Base-by-base conservation (phyloP, 2,113 vertebrate species). In the Ammodramus savannarum region DNA sequence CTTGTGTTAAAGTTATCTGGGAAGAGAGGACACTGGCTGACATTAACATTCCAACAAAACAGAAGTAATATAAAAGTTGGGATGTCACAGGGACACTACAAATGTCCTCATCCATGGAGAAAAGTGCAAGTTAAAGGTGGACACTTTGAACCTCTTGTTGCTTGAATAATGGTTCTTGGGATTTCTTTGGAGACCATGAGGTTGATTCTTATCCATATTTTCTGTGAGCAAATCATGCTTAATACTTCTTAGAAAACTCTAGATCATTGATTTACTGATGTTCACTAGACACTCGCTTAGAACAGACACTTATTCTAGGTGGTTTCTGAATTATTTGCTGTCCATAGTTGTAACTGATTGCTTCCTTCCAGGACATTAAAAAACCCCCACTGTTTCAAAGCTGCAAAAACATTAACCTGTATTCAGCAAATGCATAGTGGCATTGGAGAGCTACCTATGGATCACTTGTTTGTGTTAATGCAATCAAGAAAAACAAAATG, bases 111-210 rank as follows among this genome's bases (percentile, higher is more conserved):
- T 22, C 21, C 46, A 32, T 13, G 21, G 26, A 27, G 8, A 89
- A 89, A 89, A 83, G 11, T 29, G 1, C 7, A 46, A 20, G 11
- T 36, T 87, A 79, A 87, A 78, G 38, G 39, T 3, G 6, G 16
- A 62, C 9, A 29, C 4, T 65, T 43, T 86, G 25, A 21, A 59
- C 11, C 9, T 58, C 23, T 3, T 0, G 0, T 21, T 61, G 7
- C 25, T 78, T 36, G 5, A 10, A 41, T 85, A 73, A 43, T 58
- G 88, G 21, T 27, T 69, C 15, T 77, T 84, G 25, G 29, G 21
- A 11, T 55, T 12, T 3, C 27, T 84, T 71, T 48, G 38, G 19
- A 86, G 22, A 68, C 7, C 5, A 20, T 34, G 36, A 71, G 6
- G 20, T 69, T 67, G 8, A 0, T 59, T 85, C 32, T 52, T 67